A percentile compares a stretch with the other conserved stretches of the same genome.
phyloP scores from a whole-genome alignment of 2,888 invertebrate species.

The Thelaira solivaga region DNA sequence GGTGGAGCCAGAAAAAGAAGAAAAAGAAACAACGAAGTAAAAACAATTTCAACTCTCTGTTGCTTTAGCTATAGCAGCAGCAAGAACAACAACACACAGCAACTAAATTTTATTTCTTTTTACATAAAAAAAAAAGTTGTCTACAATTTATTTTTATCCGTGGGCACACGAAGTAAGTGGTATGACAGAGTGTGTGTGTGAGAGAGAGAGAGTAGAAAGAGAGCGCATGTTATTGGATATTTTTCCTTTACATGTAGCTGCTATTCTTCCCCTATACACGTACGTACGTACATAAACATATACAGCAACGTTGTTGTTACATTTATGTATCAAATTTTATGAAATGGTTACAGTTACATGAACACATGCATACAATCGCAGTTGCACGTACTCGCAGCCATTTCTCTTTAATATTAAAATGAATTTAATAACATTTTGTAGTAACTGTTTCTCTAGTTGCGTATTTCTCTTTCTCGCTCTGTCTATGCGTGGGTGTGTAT shows the following conservation, averaged over 20 bases:
- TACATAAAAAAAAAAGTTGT: constrained; percentile 13
- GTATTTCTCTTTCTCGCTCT: too few species aligned
- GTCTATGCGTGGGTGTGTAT: background rate
- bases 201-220: constrained; percentile 22
- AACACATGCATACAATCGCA: too few species aligned
- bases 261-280: too few species aligned
- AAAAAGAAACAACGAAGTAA: too few species aligned
- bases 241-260: background rate
- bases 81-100: background rate
- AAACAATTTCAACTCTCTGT: background rate
- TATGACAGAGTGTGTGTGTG: background rate
- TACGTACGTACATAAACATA: constrained; percentile 18
- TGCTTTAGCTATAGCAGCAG: background rate
- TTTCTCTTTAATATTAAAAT: background rate
- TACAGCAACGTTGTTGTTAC: constrained; percentile 4
- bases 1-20: constrained; percentile 51
- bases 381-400: constrained; percentile 3
- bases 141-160: constrained; percentile 15
- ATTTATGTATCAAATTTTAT: constrained; percentile 40
- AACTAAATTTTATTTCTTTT: constrained; percentile 31
- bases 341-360: constrained; percentile 46
- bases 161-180: background rate
- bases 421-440: background rate
- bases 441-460: too few species aligned
- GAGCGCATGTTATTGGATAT: constrained; percentile 20